Conservation (phyloP, 1,140 invertebrate species). For the Heliconius melpomene region DNA sequence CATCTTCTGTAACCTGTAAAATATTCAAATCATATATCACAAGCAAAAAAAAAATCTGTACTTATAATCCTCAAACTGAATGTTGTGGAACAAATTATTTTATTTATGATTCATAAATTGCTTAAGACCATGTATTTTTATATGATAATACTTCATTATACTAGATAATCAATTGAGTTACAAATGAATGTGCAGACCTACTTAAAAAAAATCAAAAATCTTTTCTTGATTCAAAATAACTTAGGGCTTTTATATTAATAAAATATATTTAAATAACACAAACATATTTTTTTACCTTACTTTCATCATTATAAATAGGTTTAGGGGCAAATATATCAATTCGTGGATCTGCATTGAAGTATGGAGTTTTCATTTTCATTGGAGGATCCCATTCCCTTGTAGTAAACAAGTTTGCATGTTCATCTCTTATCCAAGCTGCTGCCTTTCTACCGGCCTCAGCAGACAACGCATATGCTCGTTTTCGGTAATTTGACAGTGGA, state of each 20-base stretch:
- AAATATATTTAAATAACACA: too few species aligned
- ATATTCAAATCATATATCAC: background rate
- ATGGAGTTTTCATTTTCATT: conserved; percentile 65
- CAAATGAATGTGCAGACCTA: too few species aligned
- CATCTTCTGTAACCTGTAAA: conserved; percentile 82
- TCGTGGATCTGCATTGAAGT: conserved; percentile 81
- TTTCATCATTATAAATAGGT: conserved; percentile 86
- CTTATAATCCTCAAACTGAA: background rate
- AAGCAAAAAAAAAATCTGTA: background rate
- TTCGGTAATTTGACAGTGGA: conserved; percentile 87
- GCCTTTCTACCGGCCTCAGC: conserved; percentile 93
- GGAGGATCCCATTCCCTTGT: conserved; percentile 87
- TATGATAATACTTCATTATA: too few species aligned
- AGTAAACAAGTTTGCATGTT: conserved; percentile 89
- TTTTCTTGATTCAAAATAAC: too few species aligned
- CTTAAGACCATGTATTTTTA: too few species aligned
- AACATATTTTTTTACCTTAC: conserved; percentile 73
- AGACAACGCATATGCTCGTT: conserved; percentile 89
- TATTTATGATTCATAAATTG: too few species aligned
- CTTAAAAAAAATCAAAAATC: too few species aligned
- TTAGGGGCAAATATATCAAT: conserved; percentile 88
- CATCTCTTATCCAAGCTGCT: conserved; percentile 90
- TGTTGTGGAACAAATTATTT: too few species aligned
- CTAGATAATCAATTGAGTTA: too few species aligned
- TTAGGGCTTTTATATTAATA: too few species aligned